A percentile compares a stretch with the other conserved stretches of the same genome.
These are phyloP conservation scores for Pycnomerus fuliginosus DNA, from an alignment of 2,888 invertebrate genomes.

Conservation along the genomic window DNA sequence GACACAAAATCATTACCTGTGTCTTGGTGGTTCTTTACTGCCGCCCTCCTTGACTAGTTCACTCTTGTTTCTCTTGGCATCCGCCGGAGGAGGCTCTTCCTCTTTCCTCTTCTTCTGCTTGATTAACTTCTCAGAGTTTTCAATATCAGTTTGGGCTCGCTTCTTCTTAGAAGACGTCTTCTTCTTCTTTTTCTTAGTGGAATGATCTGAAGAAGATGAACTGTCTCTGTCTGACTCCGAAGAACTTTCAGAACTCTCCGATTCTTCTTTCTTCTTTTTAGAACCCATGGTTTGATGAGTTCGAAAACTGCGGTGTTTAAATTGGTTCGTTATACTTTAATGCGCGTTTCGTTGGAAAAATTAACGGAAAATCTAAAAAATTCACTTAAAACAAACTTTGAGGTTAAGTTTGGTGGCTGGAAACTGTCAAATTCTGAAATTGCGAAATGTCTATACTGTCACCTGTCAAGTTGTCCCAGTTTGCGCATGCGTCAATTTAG, in stretches of 20 bases:
- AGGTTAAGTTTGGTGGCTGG: too few relatives aligned
- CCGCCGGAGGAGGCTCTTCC: constrained; percentile 1
- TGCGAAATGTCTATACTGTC: too few relatives aligned
- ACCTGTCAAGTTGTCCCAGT: too few relatives aligned
- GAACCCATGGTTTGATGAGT: too few relatives aligned
- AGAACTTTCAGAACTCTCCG: constrained; percentile 6
- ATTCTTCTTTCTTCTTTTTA: constrained; percentile 11
- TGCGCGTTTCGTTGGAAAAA: neutral
- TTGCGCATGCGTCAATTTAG: too few relatives aligned
- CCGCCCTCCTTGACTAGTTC: neutral
- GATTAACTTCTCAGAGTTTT: constrained; percentile 3
- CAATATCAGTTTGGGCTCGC: neutral
- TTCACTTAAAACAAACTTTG: too few relatives aligned
- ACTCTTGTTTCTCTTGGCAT: neutral
- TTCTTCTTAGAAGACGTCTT: neutral
- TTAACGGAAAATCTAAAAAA: too few relatives aligned
- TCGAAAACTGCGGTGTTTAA: too few relatives aligned
- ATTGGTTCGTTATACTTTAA: too few relatives aligned
- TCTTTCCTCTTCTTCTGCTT: constrained; percentile 1
- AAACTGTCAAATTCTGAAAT: too few relatives aligned
- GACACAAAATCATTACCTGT: neutral
- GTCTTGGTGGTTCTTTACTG: constrained; percentile 1
- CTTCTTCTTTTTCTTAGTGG: constrained; percentile 6
- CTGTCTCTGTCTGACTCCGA: constrained; percentile 10
- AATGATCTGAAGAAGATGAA: constrained; percentile 5